Conservation (phyloP, 2,113 vertebrate genomes). For the Mesitornis unicolor region DNA sequence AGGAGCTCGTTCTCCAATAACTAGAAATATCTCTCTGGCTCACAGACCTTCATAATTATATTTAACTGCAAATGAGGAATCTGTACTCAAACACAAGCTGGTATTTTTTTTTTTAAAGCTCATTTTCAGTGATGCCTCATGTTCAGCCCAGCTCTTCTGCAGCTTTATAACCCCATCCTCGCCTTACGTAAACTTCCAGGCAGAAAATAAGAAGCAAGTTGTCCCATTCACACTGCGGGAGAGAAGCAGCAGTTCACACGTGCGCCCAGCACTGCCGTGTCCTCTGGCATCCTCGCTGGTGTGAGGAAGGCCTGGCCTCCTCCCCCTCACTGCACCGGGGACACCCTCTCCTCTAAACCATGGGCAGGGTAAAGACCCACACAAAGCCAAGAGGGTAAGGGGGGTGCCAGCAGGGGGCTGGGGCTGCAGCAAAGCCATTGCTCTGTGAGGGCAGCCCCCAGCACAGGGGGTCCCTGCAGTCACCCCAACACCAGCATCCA, state of each 20-base stretch:
- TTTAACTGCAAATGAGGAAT: slow-evolving; percentile 64
- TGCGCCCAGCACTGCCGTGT: background rate
- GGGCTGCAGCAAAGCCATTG: background rate
- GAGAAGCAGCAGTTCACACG: background rate
- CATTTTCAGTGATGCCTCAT: slow-evolving; percentile 17
- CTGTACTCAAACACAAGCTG: slow-evolving; percentile 60
- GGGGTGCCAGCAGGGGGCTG: background rate
- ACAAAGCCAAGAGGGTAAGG: background rate
- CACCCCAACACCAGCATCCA: background rate
- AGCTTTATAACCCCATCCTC: background rate
- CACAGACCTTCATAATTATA: slow-evolving; percentile 58
- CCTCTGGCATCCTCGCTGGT: accelerated
- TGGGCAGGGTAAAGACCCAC: background rate
- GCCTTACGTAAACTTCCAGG: background rate
- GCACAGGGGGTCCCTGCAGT: background rate
- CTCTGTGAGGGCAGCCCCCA: background rate
- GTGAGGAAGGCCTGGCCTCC: background rate
- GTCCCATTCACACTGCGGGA: background rate
- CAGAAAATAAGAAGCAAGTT: background rate
- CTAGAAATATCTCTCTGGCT: slow-evolving; percentile 53
- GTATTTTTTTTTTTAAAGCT: slow-evolving; percentile 23
- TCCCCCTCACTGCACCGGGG: background rate
- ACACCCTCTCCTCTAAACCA: background rate
- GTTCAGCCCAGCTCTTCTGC: slow-evolving; percentile 17
- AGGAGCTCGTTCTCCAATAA: slow-evolving; percentile 46